phyloP scores from a whole-genome alignment of 2,888 invertebrate genomes.

The Theretra japonica region DNA sequence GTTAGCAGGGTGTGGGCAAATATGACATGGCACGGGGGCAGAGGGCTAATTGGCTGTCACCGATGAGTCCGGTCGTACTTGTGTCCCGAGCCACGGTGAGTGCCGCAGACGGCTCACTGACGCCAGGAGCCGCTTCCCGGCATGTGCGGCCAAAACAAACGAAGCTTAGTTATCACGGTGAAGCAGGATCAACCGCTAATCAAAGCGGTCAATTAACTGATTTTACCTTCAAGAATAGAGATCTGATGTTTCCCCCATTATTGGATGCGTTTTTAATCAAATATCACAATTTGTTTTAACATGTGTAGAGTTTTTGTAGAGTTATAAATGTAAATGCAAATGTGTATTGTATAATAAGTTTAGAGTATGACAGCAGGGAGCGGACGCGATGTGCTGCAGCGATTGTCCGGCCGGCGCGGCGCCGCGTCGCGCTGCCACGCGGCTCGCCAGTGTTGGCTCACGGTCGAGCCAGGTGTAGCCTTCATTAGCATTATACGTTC shows the following conservation, averaged over 20 bases:
- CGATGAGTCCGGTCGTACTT: constrained; percentile 69
- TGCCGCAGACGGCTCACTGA: constrained; percentile 57
- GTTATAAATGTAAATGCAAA: too few relatives aligned
- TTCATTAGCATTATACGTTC: constrained; percentile 76
- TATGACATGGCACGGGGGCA: constrained; percentile 55
- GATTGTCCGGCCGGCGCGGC: background rate
- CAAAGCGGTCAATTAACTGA: background rate
- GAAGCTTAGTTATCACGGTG: constrained; percentile 33
- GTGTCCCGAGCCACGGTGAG: constrained; percentile 53
- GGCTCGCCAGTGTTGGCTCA: constrained; percentile 38
- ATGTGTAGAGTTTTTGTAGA: too few relatives aligned
- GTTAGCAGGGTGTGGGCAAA: constrained; percentile 53
- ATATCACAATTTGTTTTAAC: background rate
- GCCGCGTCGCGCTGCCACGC: constrained; percentile 33
- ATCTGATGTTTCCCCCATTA: background rate
- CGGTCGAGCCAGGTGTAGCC: constrained; percentile 59
- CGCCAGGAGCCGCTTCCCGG: constrained; percentile 54
- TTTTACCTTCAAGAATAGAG: background rate
- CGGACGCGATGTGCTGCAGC: background rate
- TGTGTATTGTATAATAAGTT: too few relatives aligned
- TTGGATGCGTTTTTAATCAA: background rate
- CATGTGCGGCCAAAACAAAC: constrained; percentile 60
- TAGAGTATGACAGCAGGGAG: background rate
- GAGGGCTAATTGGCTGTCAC: constrained; percentile 82
- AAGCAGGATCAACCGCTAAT: background rate